A percentile compares a stretch with the other conserved stretches of the same genome.
Evolutionary conservation across 1,140 invertebrate species (phyloP).

Genomic region (Papilio glaucus): DNA sequence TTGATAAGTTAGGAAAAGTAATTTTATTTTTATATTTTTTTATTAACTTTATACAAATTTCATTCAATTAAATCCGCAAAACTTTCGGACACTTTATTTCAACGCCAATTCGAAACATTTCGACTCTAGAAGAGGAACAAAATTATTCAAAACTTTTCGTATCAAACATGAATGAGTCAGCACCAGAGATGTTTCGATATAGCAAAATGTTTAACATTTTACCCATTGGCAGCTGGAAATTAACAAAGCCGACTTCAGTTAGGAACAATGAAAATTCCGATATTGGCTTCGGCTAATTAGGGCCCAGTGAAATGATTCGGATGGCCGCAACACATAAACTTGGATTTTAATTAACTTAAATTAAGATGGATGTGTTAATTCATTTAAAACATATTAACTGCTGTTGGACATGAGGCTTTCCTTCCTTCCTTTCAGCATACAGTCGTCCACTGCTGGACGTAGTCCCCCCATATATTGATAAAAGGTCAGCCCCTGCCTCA

Average conservation of each 20-base stretch:
- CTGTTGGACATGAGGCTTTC: not conserved
- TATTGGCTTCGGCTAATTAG: slow-evolving; percentile 3
- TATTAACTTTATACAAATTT: not conserved
- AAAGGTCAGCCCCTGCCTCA: too few relatives aligned
- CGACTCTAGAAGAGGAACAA: not conserved
- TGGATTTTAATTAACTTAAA: slow-evolving; percentile 1
- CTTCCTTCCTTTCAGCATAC: too few relatives aligned
- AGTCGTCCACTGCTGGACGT: too few relatives aligned
- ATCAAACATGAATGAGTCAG: slow-evolving; percentile 11
- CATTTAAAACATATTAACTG: not conserved
- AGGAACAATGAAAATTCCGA: slow-evolving; percentile 23
- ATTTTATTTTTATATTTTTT: too few relatives aligned
- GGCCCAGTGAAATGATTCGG: slow-evolving; percentile 1
- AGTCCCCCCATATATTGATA: too few relatives aligned
- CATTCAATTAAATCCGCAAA: not conserved
- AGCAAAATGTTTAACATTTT: not conserved
- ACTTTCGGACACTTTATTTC: not conserved
- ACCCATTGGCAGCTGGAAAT: slow-evolving; percentile 19
- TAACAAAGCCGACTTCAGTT: slow-evolving; percentile 6
- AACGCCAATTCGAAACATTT: not conserved
- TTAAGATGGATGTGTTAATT: not conserved
- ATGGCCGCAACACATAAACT: not conserved
- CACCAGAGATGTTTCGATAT: not conserved
- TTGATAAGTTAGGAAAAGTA: too few relatives aligned
- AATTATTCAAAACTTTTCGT: slow-evolving; percentile 14